Evolutionary conservation across 2,797 vertebrate genomes (phyloP), one percentile per base, ranked within the genome.

Genomic region (Anguilla pacifica): DNA sequence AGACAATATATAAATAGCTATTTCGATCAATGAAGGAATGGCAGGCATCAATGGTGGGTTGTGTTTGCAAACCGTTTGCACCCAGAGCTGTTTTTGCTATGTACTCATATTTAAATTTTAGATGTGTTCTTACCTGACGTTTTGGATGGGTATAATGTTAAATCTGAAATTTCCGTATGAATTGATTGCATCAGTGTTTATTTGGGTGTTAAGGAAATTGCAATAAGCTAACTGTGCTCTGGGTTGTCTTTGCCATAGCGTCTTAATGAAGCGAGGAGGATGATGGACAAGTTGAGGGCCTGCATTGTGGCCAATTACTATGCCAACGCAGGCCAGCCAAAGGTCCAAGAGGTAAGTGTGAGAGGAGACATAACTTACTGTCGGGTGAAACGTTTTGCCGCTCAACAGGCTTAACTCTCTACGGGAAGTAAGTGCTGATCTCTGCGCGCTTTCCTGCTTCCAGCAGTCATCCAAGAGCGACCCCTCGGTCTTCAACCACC

Each of bases 261-360:
- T 67, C 96, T 99, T 87, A 97, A 97, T 91, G 99, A 99, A 94
- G 99, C 98, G 59, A 97, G 98, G 90, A 97, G 98, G 92, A 99
- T 99, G 99, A 99, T 99, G 99, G 99, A 99, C 94, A 99, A 99
- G 92, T 95, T 99, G 46, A 97, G 99, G 87, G 99, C 99, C 89
- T 99, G 98, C 90, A 99, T 99, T 87, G 98, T 99, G 90, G 99
- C 98, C 28, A 99, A 99, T 95, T 99, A 99, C 91, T 99, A 98
- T 0, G 98, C 98, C 1, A 99, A 95, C 87, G 96, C 98, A 57
- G 98, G 98, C 67, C 94, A 97, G 88, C 95, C 97, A 59, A 99
- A 97, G 95, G 93, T 96, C 88, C 96, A 97, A 89, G 99, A 99
- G 97, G 98, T 99, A 96, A 95, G 89, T 79, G 0, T 74, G 17